phyloP scores from a whole-genome alignment of 2,113 vertebrate genomes.

The Synodontis membranacea region DNA sequence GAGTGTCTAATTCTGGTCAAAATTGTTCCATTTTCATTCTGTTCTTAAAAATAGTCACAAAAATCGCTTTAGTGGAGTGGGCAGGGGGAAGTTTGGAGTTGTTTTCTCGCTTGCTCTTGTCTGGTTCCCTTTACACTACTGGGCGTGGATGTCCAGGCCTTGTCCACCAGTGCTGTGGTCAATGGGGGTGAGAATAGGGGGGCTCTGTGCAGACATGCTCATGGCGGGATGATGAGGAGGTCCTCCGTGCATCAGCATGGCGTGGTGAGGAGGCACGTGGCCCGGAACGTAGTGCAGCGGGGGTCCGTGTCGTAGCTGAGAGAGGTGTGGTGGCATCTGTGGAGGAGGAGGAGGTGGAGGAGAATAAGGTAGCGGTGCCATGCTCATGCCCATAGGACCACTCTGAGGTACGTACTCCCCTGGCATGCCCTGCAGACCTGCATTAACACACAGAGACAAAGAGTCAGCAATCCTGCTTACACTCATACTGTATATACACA shows the following conservation, averaged over 20 bases:
- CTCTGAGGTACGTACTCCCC: conserved; percentile 97
- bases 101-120: conserved; percentile 68
- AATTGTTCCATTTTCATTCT: conserved; percentile 71
- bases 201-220: conserved; percentile 92
- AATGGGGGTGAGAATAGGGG: conserved; percentile 85
- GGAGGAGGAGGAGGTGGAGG: conserved; percentile 71
- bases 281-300: conserved; percentile 85
- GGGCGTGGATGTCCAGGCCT: conserved; percentile 93
- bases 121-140: conserved; percentile 90
- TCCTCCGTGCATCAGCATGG: conserved; percentile 98
- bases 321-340: conserved; percentile 88
- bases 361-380: conserved; percentile 89
- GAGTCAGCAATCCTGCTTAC: conserved; percentile 12
- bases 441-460: conserved; percentile 59
- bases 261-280: conserved; percentile 83
- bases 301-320: conserved; percentile 89
- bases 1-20: conserved; percentile 96
- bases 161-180: conserved; percentile 89
- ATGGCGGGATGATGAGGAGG: conserved; percentile 88
- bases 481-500: not conserved
- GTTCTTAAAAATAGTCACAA: conserved; percentile 90
- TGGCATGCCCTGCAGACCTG: conserved; percentile 97
- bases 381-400: conserved; percentile 98
- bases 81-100: conserved; percentile 41
- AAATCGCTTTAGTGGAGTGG: conserved; percentile 77